Percentiles rank a stretch among this genome's conserved stretches.
These are phyloP conservation scores for Gymnothorax reevesii DNA, from an alignment of 2,797 vertebrate species.

Conservation along the genomic window DNA sequence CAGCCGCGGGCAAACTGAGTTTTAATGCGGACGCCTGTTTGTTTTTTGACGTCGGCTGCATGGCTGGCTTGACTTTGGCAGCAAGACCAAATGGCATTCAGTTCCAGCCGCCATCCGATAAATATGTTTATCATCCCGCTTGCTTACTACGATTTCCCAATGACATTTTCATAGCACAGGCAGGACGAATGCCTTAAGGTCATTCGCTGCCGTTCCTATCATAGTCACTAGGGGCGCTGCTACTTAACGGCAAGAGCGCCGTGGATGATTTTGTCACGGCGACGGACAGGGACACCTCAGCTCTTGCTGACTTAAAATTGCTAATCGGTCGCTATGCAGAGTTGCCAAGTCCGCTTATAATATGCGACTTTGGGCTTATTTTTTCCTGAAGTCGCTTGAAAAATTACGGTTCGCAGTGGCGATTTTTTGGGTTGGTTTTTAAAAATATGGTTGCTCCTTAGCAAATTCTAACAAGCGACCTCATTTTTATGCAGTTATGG, in stretches of 20 bases:
- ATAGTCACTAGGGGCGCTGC: slow-evolving; percentile 65
- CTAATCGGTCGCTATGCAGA: too few species aligned
- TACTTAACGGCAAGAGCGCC: slow-evolving; percentile 62
- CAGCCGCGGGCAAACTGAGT: background rate
- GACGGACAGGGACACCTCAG: slow-evolving; percentile 25
- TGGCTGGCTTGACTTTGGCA: background rate
- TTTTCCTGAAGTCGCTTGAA: too few species aligned
- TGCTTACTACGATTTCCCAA: background rate
- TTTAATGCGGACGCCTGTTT: background rate
- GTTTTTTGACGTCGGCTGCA: background rate
- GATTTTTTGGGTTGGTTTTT: too few species aligned
- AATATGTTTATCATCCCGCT: slow-evolving; percentile 6
- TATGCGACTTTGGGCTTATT: too few species aligned
- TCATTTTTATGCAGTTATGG: too few species aligned
- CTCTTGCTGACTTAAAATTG: background rate
- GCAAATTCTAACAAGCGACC: too few species aligned
- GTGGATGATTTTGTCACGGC: slow-evolving; percentile 43
- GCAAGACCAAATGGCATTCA: background rate
- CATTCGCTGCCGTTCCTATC: slow-evolving; percentile 20
- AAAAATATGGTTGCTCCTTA: too few species aligned
- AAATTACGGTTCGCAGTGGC: too few species aligned
- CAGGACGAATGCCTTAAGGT: background rate
- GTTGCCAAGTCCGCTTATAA: too few species aligned
- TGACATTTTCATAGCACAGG: background rate
- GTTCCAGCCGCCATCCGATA: background rate